Conservation (phyloP, 2,797 vertebrate species). For the Darevskia nairensis region DNA sequence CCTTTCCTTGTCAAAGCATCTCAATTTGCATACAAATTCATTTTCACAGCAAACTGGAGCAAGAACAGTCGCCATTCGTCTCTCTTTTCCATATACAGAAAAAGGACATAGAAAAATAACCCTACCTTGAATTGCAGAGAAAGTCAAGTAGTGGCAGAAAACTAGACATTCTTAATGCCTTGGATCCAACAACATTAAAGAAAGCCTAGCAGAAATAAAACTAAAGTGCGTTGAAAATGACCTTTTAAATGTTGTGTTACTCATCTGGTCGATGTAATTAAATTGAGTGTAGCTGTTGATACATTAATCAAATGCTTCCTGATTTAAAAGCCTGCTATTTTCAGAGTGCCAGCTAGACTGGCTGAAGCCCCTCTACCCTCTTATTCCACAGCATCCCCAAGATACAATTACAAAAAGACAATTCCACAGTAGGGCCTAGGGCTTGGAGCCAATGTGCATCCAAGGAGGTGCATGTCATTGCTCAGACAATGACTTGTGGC, state of each 20-base stretch:
- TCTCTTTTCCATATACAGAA: background rate
- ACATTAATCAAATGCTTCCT: slow-evolving; percentile 43
- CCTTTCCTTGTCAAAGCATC: background rate
- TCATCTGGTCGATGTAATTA: slow-evolving; percentile 46
- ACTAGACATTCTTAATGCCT: background rate
- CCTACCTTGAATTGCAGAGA: background rate
- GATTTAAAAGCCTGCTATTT: background rate
- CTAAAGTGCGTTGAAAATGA: slow-evolving; percentile 22
- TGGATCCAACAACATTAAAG: background rate
- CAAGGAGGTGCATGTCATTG: background rate
- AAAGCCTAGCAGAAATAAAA: background rate
- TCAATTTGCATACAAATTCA: background rate
- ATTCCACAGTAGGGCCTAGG: background rate
- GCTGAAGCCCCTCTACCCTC: background rate
- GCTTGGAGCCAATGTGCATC: background rate
- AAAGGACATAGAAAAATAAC: background rate
- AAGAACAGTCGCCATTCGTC: background rate
- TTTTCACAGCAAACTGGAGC: background rate
- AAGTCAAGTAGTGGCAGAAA: background rate
- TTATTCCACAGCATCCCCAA: background rate
- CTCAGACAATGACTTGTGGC: background rate
- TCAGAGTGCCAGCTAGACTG: slow-evolving; percentile 32
- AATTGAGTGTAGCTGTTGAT: slow-evolving; percentile 40
- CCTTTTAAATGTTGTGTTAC: slow-evolving; percentile 45
- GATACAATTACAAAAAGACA: background rate